Evolutionary conservation across 2,888 invertebrate genomes (phyloP), one percentile per base, ranked within the genome.

Genomic region (Uropetala carovei): DNA sequence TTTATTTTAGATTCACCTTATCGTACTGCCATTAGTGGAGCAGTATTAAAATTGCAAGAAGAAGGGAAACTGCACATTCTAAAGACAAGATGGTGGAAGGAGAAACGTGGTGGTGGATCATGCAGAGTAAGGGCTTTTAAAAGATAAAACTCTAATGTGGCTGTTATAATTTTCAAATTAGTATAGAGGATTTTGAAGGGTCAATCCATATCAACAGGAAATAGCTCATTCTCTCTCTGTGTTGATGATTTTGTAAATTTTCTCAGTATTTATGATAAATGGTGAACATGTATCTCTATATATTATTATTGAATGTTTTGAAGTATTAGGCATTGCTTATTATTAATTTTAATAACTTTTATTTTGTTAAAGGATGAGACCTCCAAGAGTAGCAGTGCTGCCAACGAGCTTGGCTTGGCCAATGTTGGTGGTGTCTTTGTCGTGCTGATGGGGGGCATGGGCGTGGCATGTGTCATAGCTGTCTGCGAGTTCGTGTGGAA

Each of bases 11-110:
- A 98, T 95, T 99, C 99, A 0, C 99, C 98, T 58, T 99, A 98
- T 95, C 97, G 99, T 94, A 98, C 98, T 92, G 97, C 98, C 92
- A 98, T 99, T 94, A 99, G 98, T 94, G 98, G 98, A 59, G 99
- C 99, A 85, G 98, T 99, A 93, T 96, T 99, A 92, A 98, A 98
- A 95, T 96, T 99, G 75, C 99, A 99, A 96, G 99, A 99, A 95
- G 98, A 98, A 95, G 99, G 99, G 84, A 98, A 97, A 95, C 96
- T 99, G 93, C 98, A 98, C 94, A 97, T 98, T 94, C 96, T 99
- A 94, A 99, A 99, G 96, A 98, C 98, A 59, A 97, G 98, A 94
- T 99, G 99, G 99, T 99, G 99, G 99, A 98, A 98, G 94, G 98
- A 98, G 95, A 98, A 97, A 95, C 96, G 98, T 59, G 98, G 98